A percentile compares a stretch with the other conserved stretches of the same genome.
phyloP scores from a whole-genome alignment of 2,113 vertebrate genomes.

The Tamias sibiricus region DNA sequence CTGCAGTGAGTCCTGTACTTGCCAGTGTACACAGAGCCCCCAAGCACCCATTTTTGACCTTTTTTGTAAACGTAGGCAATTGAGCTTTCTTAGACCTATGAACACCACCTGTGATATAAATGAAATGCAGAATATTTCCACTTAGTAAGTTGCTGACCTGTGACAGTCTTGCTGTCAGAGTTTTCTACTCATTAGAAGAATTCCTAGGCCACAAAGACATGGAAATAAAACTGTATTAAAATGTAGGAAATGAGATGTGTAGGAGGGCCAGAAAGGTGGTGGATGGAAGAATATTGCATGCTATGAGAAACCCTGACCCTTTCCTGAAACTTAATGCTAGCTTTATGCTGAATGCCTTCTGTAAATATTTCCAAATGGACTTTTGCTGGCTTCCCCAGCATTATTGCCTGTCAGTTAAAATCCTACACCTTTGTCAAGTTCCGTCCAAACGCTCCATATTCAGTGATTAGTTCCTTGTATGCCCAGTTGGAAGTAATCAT shows the following conservation, averaged over 20 bases:
- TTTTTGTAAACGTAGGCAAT: neutral
- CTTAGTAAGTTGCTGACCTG: neutral
- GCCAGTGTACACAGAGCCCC: too few species aligned
- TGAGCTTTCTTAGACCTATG: neutral
- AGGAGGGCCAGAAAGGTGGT: neutral
- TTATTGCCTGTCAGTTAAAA: constrained; percentile 36
- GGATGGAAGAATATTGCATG: neutral
- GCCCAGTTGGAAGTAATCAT: neutral
- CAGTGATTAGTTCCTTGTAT: neutral
- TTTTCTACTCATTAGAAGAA: neutral
- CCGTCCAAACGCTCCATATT: neutral
- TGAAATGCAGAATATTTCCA: neutral
- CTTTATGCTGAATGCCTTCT: neutral
- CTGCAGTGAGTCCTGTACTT: neutral
- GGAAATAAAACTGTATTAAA: neutral
- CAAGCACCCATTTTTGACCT: neutral
- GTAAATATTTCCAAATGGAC: neutral
- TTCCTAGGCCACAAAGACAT: neutral
- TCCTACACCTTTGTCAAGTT: neutral
- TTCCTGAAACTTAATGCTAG: neutral
- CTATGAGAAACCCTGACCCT: neutral
- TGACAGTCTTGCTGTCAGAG: neutral
- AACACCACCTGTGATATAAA: neutral
- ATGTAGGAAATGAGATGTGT: neutral
- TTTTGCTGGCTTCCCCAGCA: neutral